These are phyloP conservation scores for Labrus mixtus DNA, from an alignment of 2,113 vertebrate species.

Conservation along the genomic window DNA sequence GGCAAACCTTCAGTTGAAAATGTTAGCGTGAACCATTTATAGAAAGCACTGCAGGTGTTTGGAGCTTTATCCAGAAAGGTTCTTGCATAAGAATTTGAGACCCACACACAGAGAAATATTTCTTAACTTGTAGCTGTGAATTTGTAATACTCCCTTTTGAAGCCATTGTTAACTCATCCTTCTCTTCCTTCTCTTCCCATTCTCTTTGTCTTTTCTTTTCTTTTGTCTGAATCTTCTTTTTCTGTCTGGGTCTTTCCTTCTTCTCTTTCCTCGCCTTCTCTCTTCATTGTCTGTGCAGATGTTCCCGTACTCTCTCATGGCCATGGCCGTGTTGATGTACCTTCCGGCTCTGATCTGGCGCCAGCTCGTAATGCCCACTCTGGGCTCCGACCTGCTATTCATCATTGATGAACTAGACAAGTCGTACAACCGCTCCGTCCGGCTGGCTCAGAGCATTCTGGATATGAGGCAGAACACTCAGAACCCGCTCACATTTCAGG, in stretches of 20 bases:
- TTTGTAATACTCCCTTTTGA: neutral
- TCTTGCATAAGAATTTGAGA: too few species aligned
- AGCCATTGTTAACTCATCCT: neutral
- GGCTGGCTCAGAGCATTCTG: conserved; percentile 93
- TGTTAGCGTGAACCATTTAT: too few species aligned
- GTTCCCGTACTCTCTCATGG: conserved; percentile 94
- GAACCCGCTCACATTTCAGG: conserved; percentile 87
- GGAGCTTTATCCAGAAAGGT: too few species aligned
- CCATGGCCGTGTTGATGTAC: conserved; percentile 93
- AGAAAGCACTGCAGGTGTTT: too few species aligned
- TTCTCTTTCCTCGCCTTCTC: neutral
- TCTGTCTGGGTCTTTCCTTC: neutral
- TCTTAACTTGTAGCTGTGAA: neutral
- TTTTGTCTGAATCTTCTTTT: too few species aligned
- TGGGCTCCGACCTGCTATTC: conserved; percentile 92
- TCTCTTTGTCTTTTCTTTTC: neutral
- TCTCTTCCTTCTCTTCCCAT: neutral
- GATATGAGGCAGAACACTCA: conserved; percentile 87
- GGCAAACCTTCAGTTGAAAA: too few species aligned
- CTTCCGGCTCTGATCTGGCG: conserved; percentile 93
- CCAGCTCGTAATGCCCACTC: conserved; percentile 85
- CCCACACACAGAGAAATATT: too few species aligned
- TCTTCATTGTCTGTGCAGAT: conserved; percentile 67
- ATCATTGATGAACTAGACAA: conserved; percentile 96
- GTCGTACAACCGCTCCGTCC: conserved; percentile 95